Evolutionary conservation across 2,113 vertebrate genomes (phyloP).

Genomic region (Syngnathus typhle): DNA sequence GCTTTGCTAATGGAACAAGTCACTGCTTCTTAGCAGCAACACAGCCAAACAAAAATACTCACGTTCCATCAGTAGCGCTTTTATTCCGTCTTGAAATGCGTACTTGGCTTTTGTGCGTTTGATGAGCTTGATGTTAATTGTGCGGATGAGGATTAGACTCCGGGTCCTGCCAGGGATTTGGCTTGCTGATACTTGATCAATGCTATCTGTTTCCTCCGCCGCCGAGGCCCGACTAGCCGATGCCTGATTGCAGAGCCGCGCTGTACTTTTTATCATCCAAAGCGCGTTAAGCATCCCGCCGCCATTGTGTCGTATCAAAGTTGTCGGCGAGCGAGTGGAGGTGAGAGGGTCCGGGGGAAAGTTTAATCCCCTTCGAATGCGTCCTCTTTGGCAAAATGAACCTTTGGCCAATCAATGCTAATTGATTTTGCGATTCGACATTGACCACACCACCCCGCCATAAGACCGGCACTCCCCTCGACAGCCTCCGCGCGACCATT

Average conservation of each 20-base stretch:
- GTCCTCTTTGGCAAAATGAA: conserved; percentile 89
- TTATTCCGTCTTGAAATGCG: not conserved
- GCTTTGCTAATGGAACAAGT: too few relatives aligned
- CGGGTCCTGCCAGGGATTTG: conserved; percentile 45
- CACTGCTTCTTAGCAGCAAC: too few relatives aligned
- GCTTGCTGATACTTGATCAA: conserved; percentile 62
- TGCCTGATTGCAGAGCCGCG: conserved; percentile 53
- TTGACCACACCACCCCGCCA: conserved; percentile 73
- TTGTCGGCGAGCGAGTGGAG: conserved; percentile 63
- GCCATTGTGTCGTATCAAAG: conserved; percentile 80
- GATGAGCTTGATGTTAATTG: conserved; percentile 50
- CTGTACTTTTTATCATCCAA: conserved; percentile 46
- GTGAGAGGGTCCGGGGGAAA: conserved; percentile 62
- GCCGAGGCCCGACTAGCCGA: conserved; percentile 37
- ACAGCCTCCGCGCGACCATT: conserved; percentile 83
- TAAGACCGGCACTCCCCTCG: conserved; percentile 32
- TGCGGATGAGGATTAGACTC: conserved; percentile 64
- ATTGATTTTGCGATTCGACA: conserved; percentile 97
- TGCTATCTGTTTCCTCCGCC: conserved; percentile 57
- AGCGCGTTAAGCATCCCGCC: conserved; percentile 52
- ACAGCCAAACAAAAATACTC: too few relatives aligned
- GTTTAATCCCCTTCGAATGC: conserved; percentile 88
- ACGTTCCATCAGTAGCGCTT: too few relatives aligned
- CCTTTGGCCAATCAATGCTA: conserved; percentile 98
- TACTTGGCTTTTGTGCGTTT: not conserved